phyloP scores from a whole-genome alignment of 1,140 invertebrate genomes.

The Bathynomus jamesi region DNA sequence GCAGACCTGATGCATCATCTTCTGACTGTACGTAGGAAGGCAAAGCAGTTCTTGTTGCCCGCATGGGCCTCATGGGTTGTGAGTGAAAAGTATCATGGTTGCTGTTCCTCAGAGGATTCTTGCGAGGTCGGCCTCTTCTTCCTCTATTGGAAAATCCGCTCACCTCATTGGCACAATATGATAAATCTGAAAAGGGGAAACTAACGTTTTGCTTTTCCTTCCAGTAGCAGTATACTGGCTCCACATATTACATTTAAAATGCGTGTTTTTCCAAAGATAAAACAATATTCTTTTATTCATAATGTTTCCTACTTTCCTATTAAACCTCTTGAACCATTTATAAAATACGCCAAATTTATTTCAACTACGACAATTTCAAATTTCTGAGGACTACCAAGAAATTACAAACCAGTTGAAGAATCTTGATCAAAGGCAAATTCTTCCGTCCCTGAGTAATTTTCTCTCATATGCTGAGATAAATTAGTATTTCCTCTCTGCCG shows the following conservation, averaged over 20 bases:
- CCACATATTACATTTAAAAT: too few species aligned
- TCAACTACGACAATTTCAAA: too few species aligned
- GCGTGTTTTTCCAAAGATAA: too few species aligned
- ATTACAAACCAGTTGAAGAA: background rate
- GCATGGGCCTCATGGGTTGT: background rate
- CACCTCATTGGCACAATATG: too few species aligned
- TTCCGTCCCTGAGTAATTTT: background rate
- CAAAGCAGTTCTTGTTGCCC: constrained; percentile 12
- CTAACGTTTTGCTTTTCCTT: too few species aligned
- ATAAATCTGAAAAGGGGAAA: too few species aligned
- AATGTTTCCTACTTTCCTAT: too few species aligned
- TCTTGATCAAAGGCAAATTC: background rate
- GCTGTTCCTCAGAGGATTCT: background rate
- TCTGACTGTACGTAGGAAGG: constrained; percentile 19
- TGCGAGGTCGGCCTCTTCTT: background rate
- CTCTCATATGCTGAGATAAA: background rate
- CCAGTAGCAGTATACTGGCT: too few species aligned
- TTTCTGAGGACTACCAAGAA: background rate
- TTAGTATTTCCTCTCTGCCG: background rate
- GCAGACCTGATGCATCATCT: constrained; percentile 29
- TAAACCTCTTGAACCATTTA: too few species aligned
- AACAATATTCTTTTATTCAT: too few species aligned
- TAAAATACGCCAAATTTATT: too few species aligned
- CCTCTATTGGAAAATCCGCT: background rate
- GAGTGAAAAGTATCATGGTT: background rate